Evolutionary conservation across 2,113 vertebrate species (phyloP), one percentile per base, ranked within the genome.

Genomic region (Marcusenius ussheri): DNA sequence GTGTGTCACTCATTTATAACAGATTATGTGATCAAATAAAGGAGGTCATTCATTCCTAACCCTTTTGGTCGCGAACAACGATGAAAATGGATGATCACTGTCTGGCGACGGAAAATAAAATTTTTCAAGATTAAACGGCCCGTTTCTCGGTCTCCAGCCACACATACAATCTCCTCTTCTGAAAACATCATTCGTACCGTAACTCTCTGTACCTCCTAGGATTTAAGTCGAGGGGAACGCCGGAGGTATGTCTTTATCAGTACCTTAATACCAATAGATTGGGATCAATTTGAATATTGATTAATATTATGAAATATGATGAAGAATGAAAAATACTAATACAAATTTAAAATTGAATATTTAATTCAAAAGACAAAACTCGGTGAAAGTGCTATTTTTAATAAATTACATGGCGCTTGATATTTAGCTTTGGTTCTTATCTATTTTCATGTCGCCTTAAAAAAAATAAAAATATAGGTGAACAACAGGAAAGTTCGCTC

Each of bases 21-120:
- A 21, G 70, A 50, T 88, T 56, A 88, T 88, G 11, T 47, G 83
- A 89, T 89, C 66, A 66, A 89, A 90, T 39, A 53, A 86, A 85
- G 62, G 9, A n/a, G 39, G 49, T 74, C 56, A 46, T 21, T 88
- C 91, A 91, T 94, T 92, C 77, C 91, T 89, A 89, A 94, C 93
- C 94, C 92, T 91, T 96, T 94, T 95, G 95, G 94, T 95, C 94
- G 90, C 35, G 53, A 90, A 35, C 90, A 90, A 91, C 93, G 93
- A 95, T 95, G 93, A 95, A 96, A 96, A 96, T 95, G 95, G 95
- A 96, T 95, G 95, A 89, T 94, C 94, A 94, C 93, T 92, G 93
- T 94, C 93, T 91, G 90, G 93, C 93, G 91, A 93, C 62, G 90
- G 83, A 92, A 95, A 96, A 96, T 95, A 96, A 56, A 96, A 96